These are phyloP conservation scores for Illadopsis cleaveri DNA, from an alignment of 2,113 vertebrate genomes.

Conservation along the genomic window DNA sequence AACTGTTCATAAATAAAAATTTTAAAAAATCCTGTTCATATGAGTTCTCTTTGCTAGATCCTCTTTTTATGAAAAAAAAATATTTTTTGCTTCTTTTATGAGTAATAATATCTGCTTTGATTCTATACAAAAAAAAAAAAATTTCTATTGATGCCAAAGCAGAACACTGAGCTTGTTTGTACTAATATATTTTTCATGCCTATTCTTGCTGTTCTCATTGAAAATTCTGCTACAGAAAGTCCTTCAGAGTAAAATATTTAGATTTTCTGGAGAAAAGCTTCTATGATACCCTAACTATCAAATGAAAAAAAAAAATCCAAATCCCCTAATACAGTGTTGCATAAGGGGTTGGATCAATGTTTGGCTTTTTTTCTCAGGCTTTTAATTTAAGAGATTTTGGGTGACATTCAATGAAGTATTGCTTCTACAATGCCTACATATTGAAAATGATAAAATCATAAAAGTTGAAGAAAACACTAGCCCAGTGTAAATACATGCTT, in stretches of 20 bases:
- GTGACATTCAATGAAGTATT: background rate
- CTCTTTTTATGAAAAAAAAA: background rate
- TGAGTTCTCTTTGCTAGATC: background rate
- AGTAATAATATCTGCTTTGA: background rate
- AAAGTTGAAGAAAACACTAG: background rate
- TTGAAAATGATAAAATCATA: background rate
- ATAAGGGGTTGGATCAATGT: background rate
- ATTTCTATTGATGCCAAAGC: background rate
- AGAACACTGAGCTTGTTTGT: background rate
- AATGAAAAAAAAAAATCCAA: background rate
- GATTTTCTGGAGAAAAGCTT: background rate
- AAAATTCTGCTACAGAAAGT: background rate
- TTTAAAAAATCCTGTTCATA: background rate
- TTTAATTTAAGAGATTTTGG: conserved; percentile 39
- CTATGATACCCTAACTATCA: background rate
- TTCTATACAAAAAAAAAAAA: background rate
- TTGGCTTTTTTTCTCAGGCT: background rate
- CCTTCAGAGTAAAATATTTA: background rate
- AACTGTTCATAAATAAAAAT: background rate
- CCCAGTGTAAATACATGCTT: background rate
- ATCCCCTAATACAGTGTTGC: background rate
- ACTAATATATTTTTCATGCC: background rate
- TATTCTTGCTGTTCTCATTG: background rate
- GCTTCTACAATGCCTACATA: background rate
- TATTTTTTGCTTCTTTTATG: background rate